These are phyloP conservation scores for Fopius arisanus DNA, from an alignment of 1,140 invertebrate species.

Conservation along the genomic window DNA sequence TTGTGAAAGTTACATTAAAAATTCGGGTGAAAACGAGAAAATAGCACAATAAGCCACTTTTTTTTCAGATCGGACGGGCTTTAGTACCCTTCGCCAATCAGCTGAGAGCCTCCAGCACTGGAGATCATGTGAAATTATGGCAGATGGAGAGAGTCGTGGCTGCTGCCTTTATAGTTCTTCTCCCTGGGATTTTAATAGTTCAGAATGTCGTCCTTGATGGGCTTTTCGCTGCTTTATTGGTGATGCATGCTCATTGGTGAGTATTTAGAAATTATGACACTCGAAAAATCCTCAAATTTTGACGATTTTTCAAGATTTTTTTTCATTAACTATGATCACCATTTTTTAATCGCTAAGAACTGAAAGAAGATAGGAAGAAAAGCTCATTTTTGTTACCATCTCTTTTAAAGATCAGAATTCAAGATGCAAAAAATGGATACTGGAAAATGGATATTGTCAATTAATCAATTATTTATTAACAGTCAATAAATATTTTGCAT, in stretches of 20 bases:
- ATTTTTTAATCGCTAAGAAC: too few species aligned
- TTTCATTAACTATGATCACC: too few species aligned
- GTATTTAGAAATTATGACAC: not conserved
- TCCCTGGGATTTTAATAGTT: slow-evolving; percentile 71
- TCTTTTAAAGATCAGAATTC: too few species aligned
- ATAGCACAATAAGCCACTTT: too few species aligned
- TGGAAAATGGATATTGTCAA: not conserved
- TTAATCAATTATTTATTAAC: not conserved
- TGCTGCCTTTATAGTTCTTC: slow-evolving; percentile 67
- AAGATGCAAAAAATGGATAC: too few species aligned
- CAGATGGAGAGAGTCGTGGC: slow-evolving; percentile 72
- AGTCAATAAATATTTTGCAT: not conserved
- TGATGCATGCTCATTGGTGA: slow-evolving; percentile 81
- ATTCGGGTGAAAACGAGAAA: too few species aligned
- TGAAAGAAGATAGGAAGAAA: too few species aligned
- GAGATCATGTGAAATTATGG: slow-evolving; percentile 73
- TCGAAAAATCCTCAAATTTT: not conserved
- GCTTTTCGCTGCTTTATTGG: slow-evolving; percentile 69
- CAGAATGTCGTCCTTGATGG: slow-evolving; percentile 73
- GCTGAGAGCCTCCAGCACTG: slow-evolving; percentile 45
- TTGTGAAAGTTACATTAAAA: too few species aligned
- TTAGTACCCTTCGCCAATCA: slow-evolving; percentile 32
- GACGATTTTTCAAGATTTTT: too few species aligned
- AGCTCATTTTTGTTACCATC: too few species aligned
- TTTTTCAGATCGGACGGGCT: slow-evolving; percentile 27